Conservation (phyloP, 1,140 invertebrate species). For the Neomicropteryx cornuta region DNA sequence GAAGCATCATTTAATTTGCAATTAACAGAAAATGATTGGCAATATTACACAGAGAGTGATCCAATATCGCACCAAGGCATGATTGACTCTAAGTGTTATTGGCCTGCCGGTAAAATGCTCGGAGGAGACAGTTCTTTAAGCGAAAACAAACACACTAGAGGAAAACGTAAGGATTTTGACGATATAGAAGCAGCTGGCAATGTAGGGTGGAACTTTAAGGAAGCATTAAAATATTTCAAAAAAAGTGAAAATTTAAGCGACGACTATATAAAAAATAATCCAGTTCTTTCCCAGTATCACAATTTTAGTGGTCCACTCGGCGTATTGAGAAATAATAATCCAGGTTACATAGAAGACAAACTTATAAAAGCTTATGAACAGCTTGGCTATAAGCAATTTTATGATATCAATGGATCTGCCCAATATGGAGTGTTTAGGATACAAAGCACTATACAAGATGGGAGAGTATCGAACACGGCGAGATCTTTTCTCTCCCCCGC, state of each 20-base stretch:
- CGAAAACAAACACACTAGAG: conserved; percentile 71
- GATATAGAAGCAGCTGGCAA: conserved; percentile 66
- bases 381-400: conserved; percentile 57
- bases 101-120: conserved; percentile 60
- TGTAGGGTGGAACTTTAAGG: conserved; percentile 73
- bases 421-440: conserved; percentile 50
- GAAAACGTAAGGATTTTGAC: conserved; percentile 58
- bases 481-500: conserved; percentile 57
- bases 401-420: conserved; percentile 51
- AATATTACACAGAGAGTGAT: conserved; percentile 62
- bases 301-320: conserved; percentile 54
- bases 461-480: conserved; percentile 55
- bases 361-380: conserved; percentile 59
- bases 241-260: conserved; percentile 62
- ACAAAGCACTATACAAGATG: conserved; percentile 60
- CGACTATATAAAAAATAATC: conserved; percentile 34
- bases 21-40: conserved; percentile 65
- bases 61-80: conserved; percentile 53
- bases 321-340: conserved; percentile 51
- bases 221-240: conserved; percentile 70
- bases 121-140: conserved; percentile 70
- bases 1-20: conserved; percentile 57
- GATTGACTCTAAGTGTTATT: conserved; percentile 52
- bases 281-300: conserved; percentile 54
- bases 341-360: conserved; percentile 43